A percentile compares a stretch with the other conserved stretches of the same genome.
Evolutionary conservation across 2,113 vertebrate genomes (phyloP).

Genomic region (Chaetops frenatus): DNA sequence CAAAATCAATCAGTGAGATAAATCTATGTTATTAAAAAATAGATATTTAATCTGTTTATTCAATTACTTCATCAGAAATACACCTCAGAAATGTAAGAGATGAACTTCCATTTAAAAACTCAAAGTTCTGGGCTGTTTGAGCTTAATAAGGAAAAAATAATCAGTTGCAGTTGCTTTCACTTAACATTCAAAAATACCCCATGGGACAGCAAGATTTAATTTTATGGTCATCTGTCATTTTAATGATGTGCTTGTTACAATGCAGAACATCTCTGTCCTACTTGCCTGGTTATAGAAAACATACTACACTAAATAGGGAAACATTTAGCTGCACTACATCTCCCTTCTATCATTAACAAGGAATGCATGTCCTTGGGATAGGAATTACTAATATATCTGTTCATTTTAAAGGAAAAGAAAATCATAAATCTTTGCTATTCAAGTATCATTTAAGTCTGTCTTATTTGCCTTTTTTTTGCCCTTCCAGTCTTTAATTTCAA

Average conservation of each 20-base stretch:
- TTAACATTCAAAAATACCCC: conserved; percentile 25
- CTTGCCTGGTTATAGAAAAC: conserved; percentile 2
- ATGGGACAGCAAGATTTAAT: conserved; percentile 20
- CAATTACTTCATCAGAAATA: neutral
- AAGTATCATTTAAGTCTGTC: neutral
- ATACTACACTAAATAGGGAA: neutral
- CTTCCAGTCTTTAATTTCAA: neutral
- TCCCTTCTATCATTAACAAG: neutral
- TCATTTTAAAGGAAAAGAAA: neutral
- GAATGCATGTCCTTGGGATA: neutral
- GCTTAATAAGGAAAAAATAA: conserved; percentile 42
- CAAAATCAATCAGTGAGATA: neutral
- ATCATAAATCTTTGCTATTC: neutral
- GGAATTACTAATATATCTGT: neutral
- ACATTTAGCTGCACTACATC: neutral
- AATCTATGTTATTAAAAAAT: neutral
- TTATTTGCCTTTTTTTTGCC: neutral
- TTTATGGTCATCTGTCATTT: conserved; percentile 48
- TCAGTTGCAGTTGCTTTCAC: conserved; percentile 40
- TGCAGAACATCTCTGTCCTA: conserved; percentile 37
- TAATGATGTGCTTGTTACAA: conserved; percentile 33
- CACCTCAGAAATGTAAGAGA: neutral
- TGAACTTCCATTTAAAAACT: conserved; percentile 10
- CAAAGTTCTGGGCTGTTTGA: neutral
- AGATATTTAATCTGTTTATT: conserved; percentile 1